Conservation (phyloP, 2,113 vertebrate genomes). For the Aplodontia rufa region DNA sequence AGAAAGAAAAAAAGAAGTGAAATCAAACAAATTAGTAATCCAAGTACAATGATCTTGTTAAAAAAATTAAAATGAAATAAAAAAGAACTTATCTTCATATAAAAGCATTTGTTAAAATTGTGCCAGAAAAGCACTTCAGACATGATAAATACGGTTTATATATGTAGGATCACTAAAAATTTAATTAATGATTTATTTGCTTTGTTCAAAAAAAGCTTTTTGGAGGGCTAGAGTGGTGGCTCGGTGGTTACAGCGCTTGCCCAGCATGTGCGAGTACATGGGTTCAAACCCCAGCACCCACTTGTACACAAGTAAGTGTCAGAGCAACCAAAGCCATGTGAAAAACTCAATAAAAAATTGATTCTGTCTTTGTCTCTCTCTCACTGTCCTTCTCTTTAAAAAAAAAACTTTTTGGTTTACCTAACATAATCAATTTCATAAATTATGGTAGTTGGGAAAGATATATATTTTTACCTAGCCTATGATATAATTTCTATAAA, state of each 20-base stretch:
- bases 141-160: background rate
- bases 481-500: background rate
- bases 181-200: background rate
- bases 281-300: too few relatives aligned
- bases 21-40: slow-evolving; percentile 5
- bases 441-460: background rate
- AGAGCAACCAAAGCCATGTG: too few relatives aligned
- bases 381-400: too few relatives aligned
- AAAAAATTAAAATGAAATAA: too few relatives aligned
- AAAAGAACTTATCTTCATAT: background rate
- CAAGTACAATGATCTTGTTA: background rate
- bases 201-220: background rate
- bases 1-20: background rate
- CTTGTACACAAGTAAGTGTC: too few relatives aligned
- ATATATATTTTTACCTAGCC: background rate
- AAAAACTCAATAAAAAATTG: too few relatives aligned
- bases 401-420: background rate
- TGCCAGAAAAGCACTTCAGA: background rate
- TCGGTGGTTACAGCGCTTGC: too few relatives aligned
- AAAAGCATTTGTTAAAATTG: background rate
- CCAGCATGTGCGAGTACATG: too few relatives aligned
- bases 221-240: too few relatives aligned
- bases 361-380: too few relatives aligned
- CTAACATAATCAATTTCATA: background rate
- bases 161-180: background rate